Evolutionary conservation across 2,113 vertebrate species (phyloP).

Genomic region (Pseudolaguvia tuberculata): DNA sequence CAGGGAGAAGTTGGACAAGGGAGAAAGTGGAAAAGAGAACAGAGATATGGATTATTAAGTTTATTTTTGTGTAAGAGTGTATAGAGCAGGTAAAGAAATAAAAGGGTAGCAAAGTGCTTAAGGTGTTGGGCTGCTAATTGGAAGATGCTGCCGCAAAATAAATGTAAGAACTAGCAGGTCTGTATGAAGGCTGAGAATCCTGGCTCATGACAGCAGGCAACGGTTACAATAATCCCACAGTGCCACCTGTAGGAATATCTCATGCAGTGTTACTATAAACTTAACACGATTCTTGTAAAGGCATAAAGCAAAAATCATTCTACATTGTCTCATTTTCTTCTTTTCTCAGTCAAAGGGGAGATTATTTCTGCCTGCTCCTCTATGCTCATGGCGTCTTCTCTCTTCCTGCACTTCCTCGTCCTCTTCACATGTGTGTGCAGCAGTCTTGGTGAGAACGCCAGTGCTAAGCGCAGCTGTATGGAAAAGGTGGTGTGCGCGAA

Average conservation of each 20-base stretch:
- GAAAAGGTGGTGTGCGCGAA: constrained; percentile 69
- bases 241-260: background rate
- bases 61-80: too few species aligned
- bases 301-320: background rate
- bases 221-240: background rate
- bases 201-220: background rate
- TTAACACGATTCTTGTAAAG: background rate
- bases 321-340: background rate
- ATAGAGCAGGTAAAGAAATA: too few species aligned
- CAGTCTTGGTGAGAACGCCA: constrained; percentile 4
- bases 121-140: too few species aligned
- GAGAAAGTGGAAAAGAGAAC: too few species aligned
- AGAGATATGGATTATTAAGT: too few species aligned
- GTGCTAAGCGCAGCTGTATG: constrained; percentile 57
- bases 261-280: background rate
- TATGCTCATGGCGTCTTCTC: constrained; percentile 35
- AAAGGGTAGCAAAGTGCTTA: too few species aligned
- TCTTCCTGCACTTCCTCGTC: constrained; percentile 36
- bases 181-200: background rate
- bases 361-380: constrained; percentile 14
- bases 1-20: too few species aligned
- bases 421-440: constrained; percentile 36
- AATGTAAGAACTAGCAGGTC: too few species aligned
- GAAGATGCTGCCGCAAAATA: too few species aligned
- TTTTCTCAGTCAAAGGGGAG: background rate